Base-by-base conservation (phyloP, 2,888 invertebrate species). In the Brachylomia viminalis region DNA sequence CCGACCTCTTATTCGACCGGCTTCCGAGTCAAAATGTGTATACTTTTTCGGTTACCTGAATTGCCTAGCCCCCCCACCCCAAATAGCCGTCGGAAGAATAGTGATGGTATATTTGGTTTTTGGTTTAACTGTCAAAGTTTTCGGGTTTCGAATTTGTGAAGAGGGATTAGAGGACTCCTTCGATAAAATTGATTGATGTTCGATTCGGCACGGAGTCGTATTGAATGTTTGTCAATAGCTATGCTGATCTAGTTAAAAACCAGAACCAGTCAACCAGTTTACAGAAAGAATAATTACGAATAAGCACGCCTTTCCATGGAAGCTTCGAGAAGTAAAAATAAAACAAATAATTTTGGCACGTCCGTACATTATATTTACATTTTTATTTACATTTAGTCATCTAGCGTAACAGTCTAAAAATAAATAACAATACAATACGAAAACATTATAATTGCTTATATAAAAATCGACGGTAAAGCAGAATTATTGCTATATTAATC, bases 341-440 rank as follows among this genome's bases (percentile, higher is more conserved):
- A 85, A 77, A 85, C 77, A 67, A 72, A 30, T 4, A 0, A 54
- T 1, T 52, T 81, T 72, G 85, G 84, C 84, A 84, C 84, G 75
- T 85, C 85, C 84, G 84, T 84, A 84, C 30, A 61, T 73, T 85
- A 84, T 84, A 84, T 84, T 84, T 84, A 84, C 84, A 84, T 56
- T 65, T 68, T 42, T 84, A 84, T 84, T 82, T 84, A 84, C 84
- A 84, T 49, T 64, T 80, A 82, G n/a, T 75, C 52, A 56, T 56
- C 67, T 23, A 71, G 49, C 27, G 6, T 85, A 82, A 61, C 77
- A 85, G 27, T 77, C 30, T 66, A 73, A 64, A n/a, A 85, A 76
- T 74, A 83, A 84, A 83, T 83, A 83, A 85, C 83, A 72, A 47
- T 80, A 72, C 49, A 67, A 59, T 70, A 83, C 20, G 42, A 81